phyloP scores from a whole-genome alignment of 1,140 invertebrate species.

The Holotrichia oblita region DNA sequence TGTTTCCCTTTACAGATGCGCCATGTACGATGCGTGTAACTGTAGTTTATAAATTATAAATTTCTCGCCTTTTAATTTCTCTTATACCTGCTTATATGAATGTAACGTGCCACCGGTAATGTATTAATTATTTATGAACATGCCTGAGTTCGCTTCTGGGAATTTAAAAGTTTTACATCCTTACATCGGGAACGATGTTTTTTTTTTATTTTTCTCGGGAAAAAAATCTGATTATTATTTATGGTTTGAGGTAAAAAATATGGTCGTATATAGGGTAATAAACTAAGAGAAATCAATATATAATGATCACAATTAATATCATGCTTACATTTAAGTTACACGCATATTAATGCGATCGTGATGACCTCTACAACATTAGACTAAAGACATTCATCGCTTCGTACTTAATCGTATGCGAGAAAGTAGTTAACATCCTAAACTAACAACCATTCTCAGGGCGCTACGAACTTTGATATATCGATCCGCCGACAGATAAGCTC shows the following conservation, averaged over 20 bases:
- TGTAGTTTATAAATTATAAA: slow-evolving; percentile 26
- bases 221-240: too few species aligned
- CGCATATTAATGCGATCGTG: not conserved
- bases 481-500: slow-evolving; percentile 1
- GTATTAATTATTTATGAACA: too few species aligned
- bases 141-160: too few species aligned
- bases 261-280: too few species aligned
- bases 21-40: not conserved
- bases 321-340: not conserved
- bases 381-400: not conserved
- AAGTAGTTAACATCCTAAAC: not conserved
- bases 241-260: too few species aligned
- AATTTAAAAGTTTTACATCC: too few species aligned
- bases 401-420: not conserved
- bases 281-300: not conserved
- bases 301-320: not conserved
- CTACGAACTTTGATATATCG: slow-evolving; percentile 9
- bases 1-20: slow-evolving; percentile 19
- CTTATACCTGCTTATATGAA: not conserved
- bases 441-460: not conserved
- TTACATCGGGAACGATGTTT: too few species aligned
- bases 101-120: too few species aligned
- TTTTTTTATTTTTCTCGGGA: too few species aligned
- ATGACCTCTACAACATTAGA: not conserved
- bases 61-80: slow-evolving; percentile 31